Conservation (phyloP, 2,797 vertebrate genomes). For the Chiloscyllium punctatum region DNA sequence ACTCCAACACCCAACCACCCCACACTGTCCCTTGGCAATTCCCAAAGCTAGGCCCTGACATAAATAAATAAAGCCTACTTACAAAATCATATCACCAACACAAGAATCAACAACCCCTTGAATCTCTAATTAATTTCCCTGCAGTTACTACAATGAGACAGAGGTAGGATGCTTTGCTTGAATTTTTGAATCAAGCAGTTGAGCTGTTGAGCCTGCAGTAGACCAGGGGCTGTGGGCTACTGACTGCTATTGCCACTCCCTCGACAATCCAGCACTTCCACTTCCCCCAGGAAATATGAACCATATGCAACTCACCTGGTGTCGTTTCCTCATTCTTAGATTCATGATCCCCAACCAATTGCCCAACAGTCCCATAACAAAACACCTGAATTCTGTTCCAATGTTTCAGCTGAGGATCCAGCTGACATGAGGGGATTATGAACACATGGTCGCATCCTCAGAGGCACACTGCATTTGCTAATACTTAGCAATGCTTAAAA, state of each 20-base stretch:
- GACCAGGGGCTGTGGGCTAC: neutral
- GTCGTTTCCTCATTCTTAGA: neutral
- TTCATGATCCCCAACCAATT: neutral
- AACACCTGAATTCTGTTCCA: neutral
- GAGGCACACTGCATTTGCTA: neutral
- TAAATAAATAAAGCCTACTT: neutral
- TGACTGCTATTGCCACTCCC: too few species aligned
- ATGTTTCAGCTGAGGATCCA: neutral
- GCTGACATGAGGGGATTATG: neutral
- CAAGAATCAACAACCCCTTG: neutral
- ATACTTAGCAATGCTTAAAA: neutral
- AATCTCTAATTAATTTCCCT: neutral
- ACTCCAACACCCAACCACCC: too few species aligned
- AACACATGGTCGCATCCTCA: neutral
- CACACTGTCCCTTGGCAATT: too few species aligned
- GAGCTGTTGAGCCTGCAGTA: neutral
- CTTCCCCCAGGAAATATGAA: too few species aligned
- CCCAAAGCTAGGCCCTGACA: neutral
- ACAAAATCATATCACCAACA: neutral
- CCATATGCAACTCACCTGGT: neutral
- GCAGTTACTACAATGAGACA: neutral
- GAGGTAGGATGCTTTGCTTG: neutral
- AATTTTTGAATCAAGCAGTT: neutral
- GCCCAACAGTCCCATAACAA: neutral
- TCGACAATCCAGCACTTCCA: neutral